Base-by-base conservation (phyloP, 2,888 invertebrate species). In the Aelia acuminata region DNA sequence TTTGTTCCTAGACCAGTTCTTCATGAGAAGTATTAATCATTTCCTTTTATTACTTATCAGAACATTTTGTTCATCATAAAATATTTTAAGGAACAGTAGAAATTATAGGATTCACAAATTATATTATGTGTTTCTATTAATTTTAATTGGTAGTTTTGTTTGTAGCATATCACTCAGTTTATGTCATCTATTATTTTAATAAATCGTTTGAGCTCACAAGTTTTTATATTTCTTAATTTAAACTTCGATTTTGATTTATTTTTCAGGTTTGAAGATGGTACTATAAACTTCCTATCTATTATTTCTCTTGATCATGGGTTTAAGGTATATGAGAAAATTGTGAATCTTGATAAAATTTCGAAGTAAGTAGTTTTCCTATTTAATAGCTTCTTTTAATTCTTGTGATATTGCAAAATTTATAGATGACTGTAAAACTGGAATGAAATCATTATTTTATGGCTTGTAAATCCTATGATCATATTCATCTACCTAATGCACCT, bases 211-310 rank as follows among this genome's bases (percentile, higher is more conserved):
- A 57, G 22, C 5, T 57, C 15, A 49, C 39, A 48, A 84, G n/a
- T 84, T 47, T 43, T 26, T 4, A 47, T 84, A 26, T 47, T 20
- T 13, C 10, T 57, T 31, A 57, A 57, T 57, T 57, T 70, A 18
- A 22, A 35, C 13, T 53, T 22, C 49, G 35, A 63, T 35, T 87
- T 47, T n/a, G 15, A 35, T 88, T 88, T 20, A 80, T 89, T 89
- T 88, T 90, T 90, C 92, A 97, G 97, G 90, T 98, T 98, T 93
- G 99, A 99, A 94, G 98, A 99, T 93, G 99, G 99, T 7, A 98
- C 99, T 0, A 91, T 97, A 26, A 94, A 98, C 26, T 99, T 97
- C 92, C 93, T 98, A 84, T 96, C 97, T 39, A 97, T 99, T 90
- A 93, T 96, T 85, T 94, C 96, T 2, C 92, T 99, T 10, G 94